A percentile compares a stretch with the other conserved stretches of the same genome.
Conservation (phyloP, 2,113 vertebrate genomes). For the Halichoerus grypus region DNA sequence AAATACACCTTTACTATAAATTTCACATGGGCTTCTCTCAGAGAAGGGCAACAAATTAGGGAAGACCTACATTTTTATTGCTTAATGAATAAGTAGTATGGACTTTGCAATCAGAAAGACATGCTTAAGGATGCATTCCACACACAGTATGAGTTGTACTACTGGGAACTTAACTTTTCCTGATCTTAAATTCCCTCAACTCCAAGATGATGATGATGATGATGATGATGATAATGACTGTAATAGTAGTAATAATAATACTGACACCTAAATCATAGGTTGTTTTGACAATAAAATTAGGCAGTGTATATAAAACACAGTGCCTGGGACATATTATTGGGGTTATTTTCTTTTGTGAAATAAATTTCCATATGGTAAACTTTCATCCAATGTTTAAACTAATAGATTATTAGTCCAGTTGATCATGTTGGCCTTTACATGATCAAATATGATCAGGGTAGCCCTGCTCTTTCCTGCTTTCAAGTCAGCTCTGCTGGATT, state of each 20-base stretch:
- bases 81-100: not conserved
- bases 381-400: not conserved
- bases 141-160: not conserved
- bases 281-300: not conserved
- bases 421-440: not conserved
- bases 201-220: not conserved
- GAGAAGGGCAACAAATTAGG: not conserved
- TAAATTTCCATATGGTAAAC: not conserved
- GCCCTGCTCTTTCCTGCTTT: not conserved
- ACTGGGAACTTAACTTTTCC: not conserved
- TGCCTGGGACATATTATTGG: not conserved
- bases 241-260: not conserved
- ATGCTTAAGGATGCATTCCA: not conserved
- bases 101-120: not conserved
- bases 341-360: constrained; percentile 23
- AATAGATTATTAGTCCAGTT: not conserved
- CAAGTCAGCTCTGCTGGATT: not conserved
- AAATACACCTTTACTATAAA: not conserved
- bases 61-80: not conserved
- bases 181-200: not conserved
- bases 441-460: not conserved
- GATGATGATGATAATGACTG: not conserved
- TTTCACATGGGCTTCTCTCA: not conserved
- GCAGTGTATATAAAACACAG: not conserved
- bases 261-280: not conserved